Base-by-base conservation (phyloP, 2,113 vertebrate species). In the Esox niger region DNA sequence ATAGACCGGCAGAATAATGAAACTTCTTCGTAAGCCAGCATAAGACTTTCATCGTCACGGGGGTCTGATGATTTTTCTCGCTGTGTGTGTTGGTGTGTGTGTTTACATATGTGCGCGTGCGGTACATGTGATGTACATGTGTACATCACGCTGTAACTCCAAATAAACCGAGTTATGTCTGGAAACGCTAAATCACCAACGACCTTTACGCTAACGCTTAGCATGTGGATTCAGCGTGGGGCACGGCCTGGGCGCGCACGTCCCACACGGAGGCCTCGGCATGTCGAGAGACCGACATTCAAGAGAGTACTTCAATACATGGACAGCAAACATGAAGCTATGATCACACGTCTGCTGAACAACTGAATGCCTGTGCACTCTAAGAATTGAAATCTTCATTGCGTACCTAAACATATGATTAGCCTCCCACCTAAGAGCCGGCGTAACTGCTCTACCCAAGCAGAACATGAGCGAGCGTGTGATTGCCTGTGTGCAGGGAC, bases 201-300 rank as follows among this genome's bases (percentile, higher is more conserved):
- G n/a, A n/a, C n/a, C n/a, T 83, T 79, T 63, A 69, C 63, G 82
- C 76, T 86, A 85, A 86, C 83, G 82, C 70, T 69, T 69, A 73
- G 83, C 89, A 88, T 87, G 84, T 89, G 87, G 75, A 76, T 82
- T 67, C 77, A 85, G 71, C 76, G 84, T 86, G 80, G 78, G 80
- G 75, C 68, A 54, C 79, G 2, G 76, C 79, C 65, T 30, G 35
- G n/a, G n/a, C n/a, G n/a, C n/a, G n/a, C n/a, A n/a, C 46, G 66
- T 63, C 69, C 57, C 68, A 20, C 72, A 68, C 66, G 56, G 57
- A 63, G 64, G 59, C 66, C 63, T 76, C 54, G 71, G 52, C 54
- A 31, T 31, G n/a, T n/a, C n/a, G n/a, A n/a, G n/a, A n/a, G n/a
- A n/a, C n/a, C n/a, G n/a, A n/a, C n/a, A n/a, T n/a, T n/a, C n/a